phyloP scores from a whole-genome alignment of 2,888 invertebrate genomes.

The Netelia virgata region DNA sequence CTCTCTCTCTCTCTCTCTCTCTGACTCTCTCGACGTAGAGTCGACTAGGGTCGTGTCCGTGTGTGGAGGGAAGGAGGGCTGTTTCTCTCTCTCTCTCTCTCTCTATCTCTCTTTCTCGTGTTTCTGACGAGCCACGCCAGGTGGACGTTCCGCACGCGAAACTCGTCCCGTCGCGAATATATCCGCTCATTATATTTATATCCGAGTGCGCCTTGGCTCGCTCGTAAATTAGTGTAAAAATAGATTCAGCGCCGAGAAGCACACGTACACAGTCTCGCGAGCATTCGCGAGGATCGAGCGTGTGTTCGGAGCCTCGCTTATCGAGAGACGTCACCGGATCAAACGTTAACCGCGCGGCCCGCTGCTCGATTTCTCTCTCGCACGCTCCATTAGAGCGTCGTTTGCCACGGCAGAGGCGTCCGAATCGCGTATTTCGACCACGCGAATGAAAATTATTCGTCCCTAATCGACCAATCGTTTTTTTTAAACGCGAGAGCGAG shows the following conservation, averaged over 20 bases:
- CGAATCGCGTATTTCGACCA: no score
- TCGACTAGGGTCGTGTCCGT: background rate
- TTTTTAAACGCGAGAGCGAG: no score
- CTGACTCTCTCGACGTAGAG: conserved; percentile 22
- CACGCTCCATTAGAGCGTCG: no score
- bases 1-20: conserved; percentile 34
- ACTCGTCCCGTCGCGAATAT: conserved; percentile 70
- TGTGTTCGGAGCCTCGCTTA: conserved; percentile 48
- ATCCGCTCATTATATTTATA: conserved; percentile 78
- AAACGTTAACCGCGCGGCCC: conserved; percentile 47
- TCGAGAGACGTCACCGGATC: conserved; percentile 61
- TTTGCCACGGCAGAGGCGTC: no score
- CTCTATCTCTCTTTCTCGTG: conserved; percentile 14
- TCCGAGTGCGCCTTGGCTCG: conserved; percentile 71
- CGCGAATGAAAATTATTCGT: no score
- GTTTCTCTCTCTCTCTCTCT: conserved; percentile 16
- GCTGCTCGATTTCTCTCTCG: background rate
- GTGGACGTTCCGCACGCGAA: conserved; percentile 75
- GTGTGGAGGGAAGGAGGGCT: background rate
- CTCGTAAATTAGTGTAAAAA: conserved; percentile 74
- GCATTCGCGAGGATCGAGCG: conserved; percentile 27
- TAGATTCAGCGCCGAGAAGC: conserved; percentile 64
- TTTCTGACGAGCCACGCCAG: conserved; percentile 75
- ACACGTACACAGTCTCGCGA: conserved; percentile 33
- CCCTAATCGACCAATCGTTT: no score